Conservation (phyloP, 2,797 vertebrate genomes). For the Pteropus rufus region DNA sequence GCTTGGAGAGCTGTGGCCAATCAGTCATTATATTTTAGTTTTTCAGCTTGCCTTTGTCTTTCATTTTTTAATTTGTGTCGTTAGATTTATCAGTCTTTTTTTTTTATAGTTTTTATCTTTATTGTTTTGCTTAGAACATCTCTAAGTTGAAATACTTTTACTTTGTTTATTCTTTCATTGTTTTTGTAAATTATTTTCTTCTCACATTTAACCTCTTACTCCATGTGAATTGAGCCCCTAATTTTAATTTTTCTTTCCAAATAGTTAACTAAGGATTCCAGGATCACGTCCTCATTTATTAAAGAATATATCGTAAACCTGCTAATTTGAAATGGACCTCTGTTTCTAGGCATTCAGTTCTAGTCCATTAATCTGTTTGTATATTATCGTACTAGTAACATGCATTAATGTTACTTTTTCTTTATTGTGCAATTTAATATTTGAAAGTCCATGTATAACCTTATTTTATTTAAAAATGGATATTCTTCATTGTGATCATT, state of each 20-base stretch:
- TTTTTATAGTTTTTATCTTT: not conserved
- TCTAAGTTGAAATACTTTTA: not conserved
- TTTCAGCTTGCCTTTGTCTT: not conserved
- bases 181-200: not conserved
- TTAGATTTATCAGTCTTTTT: not conserved
- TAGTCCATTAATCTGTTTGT: not conserved
- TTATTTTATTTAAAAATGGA: not conserved
- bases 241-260: not conserved
- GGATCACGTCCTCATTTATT: not conserved
- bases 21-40: not conserved
- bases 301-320: not conserved
- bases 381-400: not conserved
- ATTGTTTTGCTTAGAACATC: not conserved
- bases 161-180: not conserved
- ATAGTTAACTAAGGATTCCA: not conserved
- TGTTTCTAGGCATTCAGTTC: not conserved
- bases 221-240: not conserved
- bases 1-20: not conserved
- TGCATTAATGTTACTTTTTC: not conserved
- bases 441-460: not conserved
- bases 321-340: not conserved
- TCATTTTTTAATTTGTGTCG: not conserved
- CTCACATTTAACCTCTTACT: not conserved
- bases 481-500: not conserved
- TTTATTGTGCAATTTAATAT: not conserved